Conservation (phyloP, 35 echinoderm and acorn worm genomes). For the Anneissia japonica region DNA sequence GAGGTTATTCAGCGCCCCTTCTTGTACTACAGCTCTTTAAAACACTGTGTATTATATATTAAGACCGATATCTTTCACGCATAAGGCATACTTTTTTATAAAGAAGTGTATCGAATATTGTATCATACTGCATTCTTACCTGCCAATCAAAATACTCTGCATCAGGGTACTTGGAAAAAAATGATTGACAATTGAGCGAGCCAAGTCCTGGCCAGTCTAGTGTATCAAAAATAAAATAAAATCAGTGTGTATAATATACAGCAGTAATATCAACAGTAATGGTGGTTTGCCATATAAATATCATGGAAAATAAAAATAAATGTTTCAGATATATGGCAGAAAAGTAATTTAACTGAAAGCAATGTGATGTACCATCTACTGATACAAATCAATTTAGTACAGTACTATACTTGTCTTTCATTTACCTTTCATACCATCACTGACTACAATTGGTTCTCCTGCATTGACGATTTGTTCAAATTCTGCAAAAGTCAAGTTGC, state of each 20-base stretch:
- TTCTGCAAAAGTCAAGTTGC: constrained; percentile 25
- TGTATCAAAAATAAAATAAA: not conserved
- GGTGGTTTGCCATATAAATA: not conserved
- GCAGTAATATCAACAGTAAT: no score
- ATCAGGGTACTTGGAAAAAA: constrained; percentile 54
- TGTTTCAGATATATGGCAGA: no score
- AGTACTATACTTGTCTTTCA: not conserved
- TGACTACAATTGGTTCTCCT: constrained; percentile 82
- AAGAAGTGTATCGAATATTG: not conserved
- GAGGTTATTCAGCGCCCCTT: no score
- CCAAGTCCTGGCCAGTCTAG: constrained; percentile 49
- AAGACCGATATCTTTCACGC: not conserved
- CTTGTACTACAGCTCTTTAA: no score
- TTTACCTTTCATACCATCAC: constrained; percentile 70
- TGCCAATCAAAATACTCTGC: constrained; percentile 90
- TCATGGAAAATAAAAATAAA: not conserved
- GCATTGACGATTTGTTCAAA: constrained; percentile 47
- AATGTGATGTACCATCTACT: no score
- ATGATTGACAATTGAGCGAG: constrained; percentile 42
- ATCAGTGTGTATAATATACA: not conserved
- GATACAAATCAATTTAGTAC: not conserved
- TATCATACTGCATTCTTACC: constrained; percentile 30
- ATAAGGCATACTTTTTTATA: not conserved
- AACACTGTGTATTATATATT: not conserved
- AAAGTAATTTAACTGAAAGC: no score